Percentiles rank a stretch among this genome's conserved stretches.
Evolutionary conservation across 2,113 vertebrate species (phyloP).

Genomic region (Pomatostomus ruficeps): DNA sequence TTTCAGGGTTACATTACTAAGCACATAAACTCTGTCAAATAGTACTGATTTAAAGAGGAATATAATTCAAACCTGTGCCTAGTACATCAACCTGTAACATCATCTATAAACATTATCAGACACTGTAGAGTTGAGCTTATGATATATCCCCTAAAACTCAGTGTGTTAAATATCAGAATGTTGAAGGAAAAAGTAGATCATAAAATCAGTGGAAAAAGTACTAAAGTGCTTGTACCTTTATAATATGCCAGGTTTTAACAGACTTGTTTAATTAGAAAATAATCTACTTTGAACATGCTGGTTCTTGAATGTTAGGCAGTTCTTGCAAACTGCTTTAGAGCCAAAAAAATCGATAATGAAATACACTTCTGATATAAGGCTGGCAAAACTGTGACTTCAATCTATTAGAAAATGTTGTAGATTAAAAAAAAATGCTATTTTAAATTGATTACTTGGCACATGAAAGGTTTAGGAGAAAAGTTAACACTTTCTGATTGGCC

Average conservation of each 20-base stretch:
- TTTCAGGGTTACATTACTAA: neutral
- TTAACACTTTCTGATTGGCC: neutral
- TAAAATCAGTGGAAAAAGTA: slow-evolving; percentile 1
- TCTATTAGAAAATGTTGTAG: neutral
- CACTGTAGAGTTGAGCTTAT: neutral
- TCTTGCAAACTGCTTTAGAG: slow-evolving; percentile 39
- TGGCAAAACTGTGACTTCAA: slow-evolving; percentile 31
- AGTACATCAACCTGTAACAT: neutral
- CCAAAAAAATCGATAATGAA: slow-evolving; percentile 44
- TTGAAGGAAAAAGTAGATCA: neutral
- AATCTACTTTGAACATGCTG: neutral
- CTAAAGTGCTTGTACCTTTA: slow-evolving; percentile 11
- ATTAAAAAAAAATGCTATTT: slow-evolving; percentile 8
- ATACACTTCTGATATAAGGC: slow-evolving; percentile 16
- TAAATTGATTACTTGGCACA: slow-evolving; percentile 35
- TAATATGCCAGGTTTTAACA: slow-evolving; percentile 22
- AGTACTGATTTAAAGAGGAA: neutral
- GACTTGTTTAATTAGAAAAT: slow-evolving; percentile 52
- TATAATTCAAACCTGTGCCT: neutral
- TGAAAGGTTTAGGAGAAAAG: neutral
- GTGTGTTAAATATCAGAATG: neutral
- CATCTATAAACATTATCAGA: neutral
- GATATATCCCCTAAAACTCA: neutral
- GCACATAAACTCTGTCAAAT: neutral
- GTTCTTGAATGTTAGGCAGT: slow-evolving; percentile 14